Percentiles rank a stretch among this genome's conserved stretches.
phyloP scores from a whole-genome alignment of 2,888 invertebrate species.

The Heliconius sara region DNA sequence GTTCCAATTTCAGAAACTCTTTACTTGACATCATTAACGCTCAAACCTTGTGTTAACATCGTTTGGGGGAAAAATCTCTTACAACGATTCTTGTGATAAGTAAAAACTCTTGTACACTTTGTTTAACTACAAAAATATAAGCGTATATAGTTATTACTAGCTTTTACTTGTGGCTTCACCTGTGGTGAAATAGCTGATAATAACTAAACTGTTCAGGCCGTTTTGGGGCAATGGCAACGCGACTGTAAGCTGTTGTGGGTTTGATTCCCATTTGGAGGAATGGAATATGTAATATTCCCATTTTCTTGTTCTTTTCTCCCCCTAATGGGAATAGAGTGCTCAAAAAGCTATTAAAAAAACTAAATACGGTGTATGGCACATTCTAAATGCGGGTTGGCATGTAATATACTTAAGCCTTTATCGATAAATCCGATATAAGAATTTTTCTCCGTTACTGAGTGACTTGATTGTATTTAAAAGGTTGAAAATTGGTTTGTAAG shows the following conservation, averaged over 20 bases:
- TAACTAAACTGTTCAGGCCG: no score
- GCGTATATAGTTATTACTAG: neutral
- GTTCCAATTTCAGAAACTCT: neutral
- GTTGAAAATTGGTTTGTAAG: no score
- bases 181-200: no score
- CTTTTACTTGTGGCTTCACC: no score
- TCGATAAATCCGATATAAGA: no score
- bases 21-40: conserved; percentile 16
- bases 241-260: neutral
- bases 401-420: no score
- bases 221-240: neutral
- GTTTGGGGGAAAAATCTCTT: conserved; percentile 33
- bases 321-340: no score
- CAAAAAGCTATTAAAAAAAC: no score
- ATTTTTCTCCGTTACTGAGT: no score
- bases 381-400: no score
- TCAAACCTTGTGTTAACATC: conserved; percentile 9
- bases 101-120: conserved; percentile 44
- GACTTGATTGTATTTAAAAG: no score
- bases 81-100: conserved; percentile 38
- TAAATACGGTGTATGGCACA: no score
- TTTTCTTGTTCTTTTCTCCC: neutral
- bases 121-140: conserved; percentile 22
- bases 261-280: neutral
- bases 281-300: neutral